Evolutionary conservation across 2,113 vertebrate species (phyloP).

Genomic region (Myiozetetes cayanensis): DNA sequence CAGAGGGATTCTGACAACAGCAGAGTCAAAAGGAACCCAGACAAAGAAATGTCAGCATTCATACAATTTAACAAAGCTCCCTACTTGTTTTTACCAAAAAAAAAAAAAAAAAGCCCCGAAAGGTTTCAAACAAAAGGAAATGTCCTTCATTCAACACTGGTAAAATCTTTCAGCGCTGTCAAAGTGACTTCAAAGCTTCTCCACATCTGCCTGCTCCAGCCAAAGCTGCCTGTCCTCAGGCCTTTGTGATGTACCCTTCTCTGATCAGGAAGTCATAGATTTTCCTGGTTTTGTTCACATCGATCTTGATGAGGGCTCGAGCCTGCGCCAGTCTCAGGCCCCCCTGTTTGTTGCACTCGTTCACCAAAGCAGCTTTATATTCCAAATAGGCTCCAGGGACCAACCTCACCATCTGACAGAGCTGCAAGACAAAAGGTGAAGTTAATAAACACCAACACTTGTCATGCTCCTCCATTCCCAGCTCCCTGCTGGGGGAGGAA

Average conservation of each 20-base stretch:
- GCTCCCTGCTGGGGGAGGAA: constrained; percentile 2
- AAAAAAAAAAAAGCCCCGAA: not conserved
- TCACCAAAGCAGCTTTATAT: constrained; percentile 94
- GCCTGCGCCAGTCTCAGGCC: constrained; percentile 94
- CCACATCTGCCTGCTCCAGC: not conserved
- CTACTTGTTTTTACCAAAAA: not conserved
- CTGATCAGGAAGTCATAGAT: constrained; percentile 98
- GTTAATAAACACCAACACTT: constrained; percentile 57
- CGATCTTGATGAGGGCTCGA: constrained; percentile 97
- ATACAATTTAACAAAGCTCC: constrained; percentile 28
- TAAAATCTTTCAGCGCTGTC: not conserved
- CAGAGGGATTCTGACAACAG: constrained; percentile 25
- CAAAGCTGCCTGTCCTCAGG: constrained; percentile 65
- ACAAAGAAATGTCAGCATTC: constrained; percentile 8
- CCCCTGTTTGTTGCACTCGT: constrained; percentile 94
- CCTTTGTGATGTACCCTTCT: constrained; percentile 95
- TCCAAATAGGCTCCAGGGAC: constrained; percentile 98
- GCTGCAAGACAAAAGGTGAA: constrained; percentile 75
- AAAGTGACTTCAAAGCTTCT: not conserved
- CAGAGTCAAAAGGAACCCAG: constrained; percentile 21
- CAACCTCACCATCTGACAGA: constrained; percentile 97
- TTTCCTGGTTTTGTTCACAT: constrained; percentile 98
- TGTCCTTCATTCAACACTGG: constrained; percentile 33
- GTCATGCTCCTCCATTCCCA: not conserved
- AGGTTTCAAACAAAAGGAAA: constrained; percentile 28